A percentile compares a stretch with the other conserved stretches of the same genome.
Evolutionary conservation across 2,113 vertebrate species (phyloP).

Genomic region (Dromas ardeola): DNA sequence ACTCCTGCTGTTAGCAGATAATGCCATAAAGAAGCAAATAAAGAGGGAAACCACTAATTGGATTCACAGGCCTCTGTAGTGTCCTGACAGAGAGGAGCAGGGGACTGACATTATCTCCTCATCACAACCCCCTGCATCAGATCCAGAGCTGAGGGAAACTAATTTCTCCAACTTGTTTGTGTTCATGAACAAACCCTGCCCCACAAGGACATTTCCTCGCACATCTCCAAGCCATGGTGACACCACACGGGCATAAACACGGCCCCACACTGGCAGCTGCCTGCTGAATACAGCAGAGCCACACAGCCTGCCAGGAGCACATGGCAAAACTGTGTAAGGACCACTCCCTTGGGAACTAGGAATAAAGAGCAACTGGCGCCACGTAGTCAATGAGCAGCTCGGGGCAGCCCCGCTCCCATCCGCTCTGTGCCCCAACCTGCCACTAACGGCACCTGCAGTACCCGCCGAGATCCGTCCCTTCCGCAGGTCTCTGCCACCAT

Average conservation of each 20-base stretch:
- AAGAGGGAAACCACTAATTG: slow-evolving; percentile 43
- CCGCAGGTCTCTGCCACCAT: rapidly evolving
- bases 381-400: rapidly evolving
- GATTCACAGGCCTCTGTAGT: neutral
- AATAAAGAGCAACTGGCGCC: neutral
- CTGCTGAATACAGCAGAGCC: neutral
- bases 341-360: neutral
- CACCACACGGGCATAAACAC: rapidly evolving
- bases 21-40: slow-evolving; percentile 1
- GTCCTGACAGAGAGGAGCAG: neutral
- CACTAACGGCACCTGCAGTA: neutral
- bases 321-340: neutral
- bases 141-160: neutral
- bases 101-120: neutral
- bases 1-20: neutral
- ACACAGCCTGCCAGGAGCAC: neutral
- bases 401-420: neutral
- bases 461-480: rapidly evolving
- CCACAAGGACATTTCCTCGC: rapidly evolving
- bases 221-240: neutral
- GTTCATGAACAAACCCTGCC: neutral
- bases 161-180: neutral
- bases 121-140: neutral
- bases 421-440: neutral
- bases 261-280: neutral